Conservation (phyloP, 2,888 invertebrate species). For the Folsomia manolachei region DNA sequence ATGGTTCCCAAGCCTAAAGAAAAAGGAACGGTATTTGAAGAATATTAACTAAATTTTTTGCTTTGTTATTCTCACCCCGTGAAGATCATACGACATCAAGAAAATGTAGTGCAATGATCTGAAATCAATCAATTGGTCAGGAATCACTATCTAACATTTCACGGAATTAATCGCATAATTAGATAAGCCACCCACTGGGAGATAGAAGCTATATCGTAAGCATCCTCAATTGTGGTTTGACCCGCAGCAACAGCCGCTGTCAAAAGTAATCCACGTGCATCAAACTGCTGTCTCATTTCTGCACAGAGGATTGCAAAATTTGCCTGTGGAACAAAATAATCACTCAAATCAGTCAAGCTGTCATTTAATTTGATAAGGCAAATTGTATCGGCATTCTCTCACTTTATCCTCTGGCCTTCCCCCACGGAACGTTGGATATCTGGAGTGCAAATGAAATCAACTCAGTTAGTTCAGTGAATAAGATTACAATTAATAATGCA, state of each 20-base stretch:
- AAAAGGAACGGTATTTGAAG: conserved; percentile 2
- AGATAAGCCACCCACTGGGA: conserved; percentile 59
- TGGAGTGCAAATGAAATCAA: too few species aligned
- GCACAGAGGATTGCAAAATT: conserved; percentile 60
- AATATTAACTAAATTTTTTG: not conserved
- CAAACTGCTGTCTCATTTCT: conserved; percentile 61
- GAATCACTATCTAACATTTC: not conserved
- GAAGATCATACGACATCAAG: conserved; percentile 72
- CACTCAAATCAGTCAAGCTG: not conserved
- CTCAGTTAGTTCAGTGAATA: too few species aligned
- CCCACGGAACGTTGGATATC: conserved; percentile 36
- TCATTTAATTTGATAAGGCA: too few species aligned
- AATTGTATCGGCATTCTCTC: conserved; percentile 41
- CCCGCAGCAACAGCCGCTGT: conserved; percentile 64
- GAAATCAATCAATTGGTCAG: conserved; percentile 19
- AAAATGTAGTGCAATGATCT: conserved; percentile 66
- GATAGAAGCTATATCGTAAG: conserved; percentile 52
- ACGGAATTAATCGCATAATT: not conserved
- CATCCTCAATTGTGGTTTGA: conserved; percentile 49
- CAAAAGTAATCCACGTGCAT: conserved; percentile 58
- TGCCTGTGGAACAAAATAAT: conserved; percentile 42
- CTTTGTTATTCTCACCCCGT: conserved; percentile 56
- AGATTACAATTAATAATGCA: too few species aligned
- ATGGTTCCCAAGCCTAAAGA: conserved; percentile 60
- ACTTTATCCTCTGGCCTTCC: conserved; percentile 48